Percentiles rank a stretch among this genome's conserved stretches.
Conservation (phyloP, 92 coral and sea anemone species). For the Blastomussa wellsi region DNA sequence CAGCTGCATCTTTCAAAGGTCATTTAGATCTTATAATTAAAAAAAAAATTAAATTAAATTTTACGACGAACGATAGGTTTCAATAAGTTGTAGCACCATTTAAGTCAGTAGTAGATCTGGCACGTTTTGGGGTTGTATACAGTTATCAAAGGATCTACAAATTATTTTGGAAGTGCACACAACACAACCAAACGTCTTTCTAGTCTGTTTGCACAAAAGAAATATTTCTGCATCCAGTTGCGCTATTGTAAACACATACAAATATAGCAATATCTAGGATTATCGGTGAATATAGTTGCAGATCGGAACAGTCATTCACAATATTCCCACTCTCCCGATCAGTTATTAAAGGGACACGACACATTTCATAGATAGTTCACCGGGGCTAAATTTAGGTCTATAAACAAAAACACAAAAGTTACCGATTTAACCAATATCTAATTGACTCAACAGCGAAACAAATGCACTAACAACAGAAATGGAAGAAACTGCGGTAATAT, state of each 20-base stretch:
- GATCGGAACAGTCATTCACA: neutral
- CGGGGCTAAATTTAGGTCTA: neutral
- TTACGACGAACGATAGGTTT: neutral
- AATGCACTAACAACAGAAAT: neutral
- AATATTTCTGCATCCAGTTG: conserved; percentile 21
- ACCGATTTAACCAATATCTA: neutral
- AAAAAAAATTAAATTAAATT: neutral
- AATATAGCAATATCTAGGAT: neutral
- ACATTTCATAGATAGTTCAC: neutral
- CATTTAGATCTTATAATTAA: neutral
- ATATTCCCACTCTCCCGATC: neutral
- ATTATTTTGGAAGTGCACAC: neutral
- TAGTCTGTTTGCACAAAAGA: conserved; percentile 23
- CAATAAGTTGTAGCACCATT: neutral
- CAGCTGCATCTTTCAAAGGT: neutral
- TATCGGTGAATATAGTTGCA: neutral
- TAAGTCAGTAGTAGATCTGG: no score
- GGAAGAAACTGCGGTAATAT: neutral
- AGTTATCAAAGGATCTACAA: neutral
- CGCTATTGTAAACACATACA: neutral
- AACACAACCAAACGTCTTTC: neutral
- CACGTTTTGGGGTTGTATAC: neutral
- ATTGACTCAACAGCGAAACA: neutral
- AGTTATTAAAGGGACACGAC: neutral
- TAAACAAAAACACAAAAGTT: conserved; percentile 11